Base-by-base conservation (phyloP, 2,888 invertebrate genomes). In the Mycalesis mineus region DNA sequence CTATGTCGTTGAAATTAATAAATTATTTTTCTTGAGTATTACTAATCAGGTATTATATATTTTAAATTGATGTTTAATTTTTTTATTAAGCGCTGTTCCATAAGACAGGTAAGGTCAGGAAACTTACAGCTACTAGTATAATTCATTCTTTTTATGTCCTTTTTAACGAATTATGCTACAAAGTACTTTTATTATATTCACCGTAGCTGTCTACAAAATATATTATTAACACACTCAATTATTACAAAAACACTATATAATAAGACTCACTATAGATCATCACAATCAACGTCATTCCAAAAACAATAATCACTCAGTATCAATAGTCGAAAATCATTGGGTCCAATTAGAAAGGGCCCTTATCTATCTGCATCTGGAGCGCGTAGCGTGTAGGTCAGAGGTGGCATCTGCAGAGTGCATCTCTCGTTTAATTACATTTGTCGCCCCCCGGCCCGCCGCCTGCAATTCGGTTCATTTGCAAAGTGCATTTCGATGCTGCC, bases 401-500 rank as follows among this genome's bases (percentile, higher is more conserved):
- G 59, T 60, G 63, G 62, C 80, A 81, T 77, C 78, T 82, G 80
- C 72, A 70, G 74, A 71, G 72, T 74, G 77, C 74, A 73, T 76
- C 75, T 78, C 73, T 71, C 75, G 74, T 82, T 87, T 84, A 88
- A 87, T 88, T 82, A 82, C 82, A 85, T 86, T 87, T 78, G 71
- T 67, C 63, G 48, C 69, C 68, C 69, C 63, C 65, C 62, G 55
- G 49, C 61, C 59, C 53, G 60, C 60, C 66, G 64, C 69, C 63
- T 58, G 66, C 76, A 72, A 74, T 82, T 80, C 77, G 80, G 82
- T 85, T 88, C 87, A 88, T 88, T 88, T 88, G 86, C 86, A 84
- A 87, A 88, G 88, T 89, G 88, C 88, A 88, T 86, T 88, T 88
- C 86, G 80, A 88, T 88, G 86, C 84, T 75, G 75, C 74, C 71